These are phyloP conservation scores for Anadara kagoshimensis DNA, from an alignment of 1,140 invertebrate genomes.

Conservation along the genomic window DNA sequence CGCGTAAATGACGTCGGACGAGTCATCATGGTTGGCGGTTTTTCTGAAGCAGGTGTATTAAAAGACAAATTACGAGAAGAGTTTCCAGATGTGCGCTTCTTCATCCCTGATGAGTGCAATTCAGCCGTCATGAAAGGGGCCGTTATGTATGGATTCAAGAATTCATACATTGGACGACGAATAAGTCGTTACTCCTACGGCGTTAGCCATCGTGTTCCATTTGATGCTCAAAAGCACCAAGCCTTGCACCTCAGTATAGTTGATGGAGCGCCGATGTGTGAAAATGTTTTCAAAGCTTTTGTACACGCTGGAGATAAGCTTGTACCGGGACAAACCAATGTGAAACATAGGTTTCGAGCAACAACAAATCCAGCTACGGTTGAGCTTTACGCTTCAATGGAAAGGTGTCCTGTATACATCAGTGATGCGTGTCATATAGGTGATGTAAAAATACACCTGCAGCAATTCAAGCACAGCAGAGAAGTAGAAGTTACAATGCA, in stretches of 20 bases:
- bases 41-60: conserved; percentile 33
- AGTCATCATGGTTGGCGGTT: conserved; percentile 37
- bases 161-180: no score
- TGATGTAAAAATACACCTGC: no score
- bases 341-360: no score
- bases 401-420: no score
- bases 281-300: conserved; percentile 21
- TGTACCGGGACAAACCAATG: neutral
- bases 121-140: conserved; percentile 13
- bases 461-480: no score
- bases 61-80: conserved; percentile 20
- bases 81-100: conserved; percentile 15
- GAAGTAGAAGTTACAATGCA: no score
- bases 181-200: no score
- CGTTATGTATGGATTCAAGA: no score
- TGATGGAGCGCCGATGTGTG: conserved; percentile 1
- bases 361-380: no score
- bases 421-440: no score
- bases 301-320: conserved; percentile 20
- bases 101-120: conserved; percentile 25
- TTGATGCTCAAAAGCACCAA: neutral
- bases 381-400: no score
- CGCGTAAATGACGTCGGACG: neutral
- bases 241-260: neutral
- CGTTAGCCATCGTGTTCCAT: neutral